Percentiles rank a stretch among this genome's conserved stretches.
Evolutionary conservation across 2,113 vertebrate genomes (phyloP).

Genomic region (Plecotus auritus): DNA sequence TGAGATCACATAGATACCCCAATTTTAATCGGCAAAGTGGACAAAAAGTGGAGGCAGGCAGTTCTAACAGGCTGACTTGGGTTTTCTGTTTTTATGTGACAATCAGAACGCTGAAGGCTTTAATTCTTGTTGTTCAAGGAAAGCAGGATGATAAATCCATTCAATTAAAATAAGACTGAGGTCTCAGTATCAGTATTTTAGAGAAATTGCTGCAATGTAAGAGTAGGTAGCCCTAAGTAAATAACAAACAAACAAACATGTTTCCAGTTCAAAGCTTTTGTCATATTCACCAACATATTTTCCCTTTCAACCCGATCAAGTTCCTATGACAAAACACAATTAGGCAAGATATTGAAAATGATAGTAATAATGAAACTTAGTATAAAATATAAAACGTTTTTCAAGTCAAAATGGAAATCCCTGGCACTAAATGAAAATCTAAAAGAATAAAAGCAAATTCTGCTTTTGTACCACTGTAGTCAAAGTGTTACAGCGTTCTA

Average conservation of each 20-base stretch:
- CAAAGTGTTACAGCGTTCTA: not conserved
- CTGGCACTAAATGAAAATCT: not conserved
- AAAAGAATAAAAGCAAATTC: slow-evolving; percentile 8
- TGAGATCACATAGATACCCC: slow-evolving; percentile 21
- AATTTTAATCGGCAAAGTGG: slow-evolving; percentile 42
- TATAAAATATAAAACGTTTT: not conserved
- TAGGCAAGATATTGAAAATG: not conserved
- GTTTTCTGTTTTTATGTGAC: slow-evolving; percentile 9
- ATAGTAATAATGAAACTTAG: slow-evolving; percentile 15
- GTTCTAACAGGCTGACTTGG: slow-evolving; percentile 8
- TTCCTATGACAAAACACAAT: not conserved
- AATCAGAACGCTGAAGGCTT: not conserved
- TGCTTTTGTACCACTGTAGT: not conserved
- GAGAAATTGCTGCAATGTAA: not conserved
- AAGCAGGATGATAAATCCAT: slow-evolving; percentile 32
- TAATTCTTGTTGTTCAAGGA: not conserved
- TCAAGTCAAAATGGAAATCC: not conserved
- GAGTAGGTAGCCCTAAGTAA: not conserved
- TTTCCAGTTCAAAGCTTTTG: not conserved
- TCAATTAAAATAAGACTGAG: slow-evolving; percentile 27
- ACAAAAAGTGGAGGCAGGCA: slow-evolving; percentile 13
- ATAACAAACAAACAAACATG: not conserved
- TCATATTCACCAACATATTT: slow-evolving; percentile 16
- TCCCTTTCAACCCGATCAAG: slow-evolving; percentile 4
- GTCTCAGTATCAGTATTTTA: slow-evolving; percentile 24